A percentile compares a stretch with the other conserved stretches of the same genome.
phyloP scores from a whole-genome alignment of 2,797 vertebrate genomes.

The Lerista edwardsae region DNA sequence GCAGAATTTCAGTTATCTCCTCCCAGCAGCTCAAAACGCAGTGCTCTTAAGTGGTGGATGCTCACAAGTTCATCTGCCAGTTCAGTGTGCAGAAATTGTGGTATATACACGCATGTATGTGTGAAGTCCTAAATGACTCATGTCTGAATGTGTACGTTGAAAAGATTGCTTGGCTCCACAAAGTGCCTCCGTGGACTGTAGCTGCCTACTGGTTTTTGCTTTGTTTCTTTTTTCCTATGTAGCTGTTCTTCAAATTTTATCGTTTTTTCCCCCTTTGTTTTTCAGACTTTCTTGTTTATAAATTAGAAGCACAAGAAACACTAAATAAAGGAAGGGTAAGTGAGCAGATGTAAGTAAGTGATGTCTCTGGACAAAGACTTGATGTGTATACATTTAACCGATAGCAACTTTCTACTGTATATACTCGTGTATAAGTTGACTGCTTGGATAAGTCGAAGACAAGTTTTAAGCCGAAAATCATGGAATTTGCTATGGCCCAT shows the following conservation, averaged over 20 bases:
- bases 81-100: background rate
- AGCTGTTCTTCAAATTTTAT: constrained; percentile 16
- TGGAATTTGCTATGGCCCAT: too few relatives aligned
- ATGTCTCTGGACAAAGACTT: background rate
- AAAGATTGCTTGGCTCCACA: background rate
- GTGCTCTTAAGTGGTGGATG: background rate
- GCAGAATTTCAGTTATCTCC: background rate
- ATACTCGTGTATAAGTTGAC: too few relatives aligned
- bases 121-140: background rate
- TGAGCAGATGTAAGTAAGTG: constrained; percentile 76
- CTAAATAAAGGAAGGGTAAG: constrained; percentile 97
- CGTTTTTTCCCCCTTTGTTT: constrained; percentile 58
- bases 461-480: too few relatives aligned
- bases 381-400: background rate
- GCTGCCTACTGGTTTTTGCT: background rate
- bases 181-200: background rate
- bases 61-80: background rate
- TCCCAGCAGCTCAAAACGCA: background rate
- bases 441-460: too few relatives aligned
- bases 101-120: too few relatives aligned
- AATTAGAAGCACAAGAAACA: constrained; percentile 94
- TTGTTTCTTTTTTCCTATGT: background rate
- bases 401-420: too few relatives aligned
- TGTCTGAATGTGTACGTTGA: background rate
- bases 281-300: constrained; percentile 95